These are phyloP conservation scores for Halichondria panicea DNA, from an alignment of 37 sponge, comb jelly and placozoan genomes.

Conservation along the genomic window DNA sequence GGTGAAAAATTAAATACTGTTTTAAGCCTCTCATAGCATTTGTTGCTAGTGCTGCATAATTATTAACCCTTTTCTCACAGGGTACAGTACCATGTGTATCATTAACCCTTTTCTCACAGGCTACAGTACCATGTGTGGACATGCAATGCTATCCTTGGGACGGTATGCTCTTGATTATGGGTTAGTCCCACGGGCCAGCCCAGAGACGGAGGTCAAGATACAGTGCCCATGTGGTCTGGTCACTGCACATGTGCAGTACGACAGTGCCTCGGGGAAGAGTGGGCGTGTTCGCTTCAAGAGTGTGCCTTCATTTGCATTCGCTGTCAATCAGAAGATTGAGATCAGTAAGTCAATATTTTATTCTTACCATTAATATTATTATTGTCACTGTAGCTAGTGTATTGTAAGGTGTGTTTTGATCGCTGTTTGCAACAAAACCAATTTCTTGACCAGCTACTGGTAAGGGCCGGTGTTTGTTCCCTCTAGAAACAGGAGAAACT, in stretches of 20 bases:
- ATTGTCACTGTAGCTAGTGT: not conserved
- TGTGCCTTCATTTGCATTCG: slow-evolving; percentile 68
- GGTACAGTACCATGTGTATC: not conserved
- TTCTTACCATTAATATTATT: not conserved
- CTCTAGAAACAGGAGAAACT: too few species aligned
- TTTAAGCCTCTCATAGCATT: too few species aligned
- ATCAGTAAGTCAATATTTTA: not conserved
- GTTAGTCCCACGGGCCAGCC: slow-evolving; percentile 44
- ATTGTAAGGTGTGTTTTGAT: too few species aligned
- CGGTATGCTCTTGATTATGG: slow-evolving; percentile 79
- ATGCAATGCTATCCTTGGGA: slow-evolving; percentile 77
- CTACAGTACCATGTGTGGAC: slow-evolving; percentile 90
- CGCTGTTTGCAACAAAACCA: not conserved
- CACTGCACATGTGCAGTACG: slow-evolving; percentile 51
- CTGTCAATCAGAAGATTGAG: slow-evolving; percentile 34
- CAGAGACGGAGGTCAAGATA: slow-evolving; percentile 69
- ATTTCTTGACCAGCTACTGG: not conserved
- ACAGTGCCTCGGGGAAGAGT: slow-evolving; percentile 9
- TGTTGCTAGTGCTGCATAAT: too few species aligned
- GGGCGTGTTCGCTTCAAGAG: slow-evolving; percentile 67
- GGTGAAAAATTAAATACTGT: too few species aligned
- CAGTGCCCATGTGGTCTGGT: slow-evolving; percentile 87
- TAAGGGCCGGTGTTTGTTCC: not conserved
- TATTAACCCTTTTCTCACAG: not conserved
- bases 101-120: slow-evolving; percentile 27